Base-by-base conservation (phyloP, 2,113 vertebrate species). In the Scartelaos histophorus region DNA sequence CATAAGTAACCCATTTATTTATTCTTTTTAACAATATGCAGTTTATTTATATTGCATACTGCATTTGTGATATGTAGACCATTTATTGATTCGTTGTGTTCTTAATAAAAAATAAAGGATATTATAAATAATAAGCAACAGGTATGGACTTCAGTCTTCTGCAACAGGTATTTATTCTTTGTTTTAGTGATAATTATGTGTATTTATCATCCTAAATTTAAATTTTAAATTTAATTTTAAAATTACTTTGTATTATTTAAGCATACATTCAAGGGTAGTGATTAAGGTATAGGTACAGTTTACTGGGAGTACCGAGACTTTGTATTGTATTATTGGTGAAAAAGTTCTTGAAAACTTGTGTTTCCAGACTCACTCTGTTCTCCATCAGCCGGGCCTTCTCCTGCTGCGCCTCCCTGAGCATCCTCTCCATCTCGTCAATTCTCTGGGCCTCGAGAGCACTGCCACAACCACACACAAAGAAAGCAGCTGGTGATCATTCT, bases 381-480 rank as follows among this genome's bases (percentile, higher is more conserved):
- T 99, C 96, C 79, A 98, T 92, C 80, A 99, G 93, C 69, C 95
- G 90, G 0, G 95, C 95, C 91, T 98, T 97, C 90, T 99, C 97
- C 0, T 95, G 94, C 0, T 97, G 96, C 0, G 96, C 97, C 85
- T 98, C 96, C 81, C 94, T 97, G 82, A 99, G 74, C 96, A 98
- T 94, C 93, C 95, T 96, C 90, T 98, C 97, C 96, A 99, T 98
- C 93, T 99, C 97, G 70, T 99, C 97, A 0, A 98, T 94, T 90
- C 95, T 95, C 60, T 95, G 93, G 16, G 87, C 85, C 16, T 97
- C 97, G 66, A 95, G 79, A 49, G 95, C 95, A 0, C 95, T 95
- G 66, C 93, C 91, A 38, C 96, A 97, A 82, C 66, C 74, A 75
- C 73, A 85, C 83, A 83, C 75, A 82, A 73, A 54, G 56, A 78